Conservation (phyloP, 2,113 vertebrate species). For the Vulpes ferrilata region DNA sequence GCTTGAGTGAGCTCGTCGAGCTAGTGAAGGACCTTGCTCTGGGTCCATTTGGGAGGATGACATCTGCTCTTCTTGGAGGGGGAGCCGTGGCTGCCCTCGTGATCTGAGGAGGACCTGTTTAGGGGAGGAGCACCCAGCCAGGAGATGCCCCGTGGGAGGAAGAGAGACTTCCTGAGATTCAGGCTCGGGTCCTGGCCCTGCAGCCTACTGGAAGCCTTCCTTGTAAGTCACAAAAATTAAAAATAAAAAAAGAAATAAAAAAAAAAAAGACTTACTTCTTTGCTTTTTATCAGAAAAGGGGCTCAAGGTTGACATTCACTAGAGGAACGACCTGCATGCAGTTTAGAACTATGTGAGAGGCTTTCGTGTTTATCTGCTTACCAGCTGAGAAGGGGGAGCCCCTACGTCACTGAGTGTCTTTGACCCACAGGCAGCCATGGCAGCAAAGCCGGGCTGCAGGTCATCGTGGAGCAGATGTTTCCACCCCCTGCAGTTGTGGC, state of each 20-base stretch:
- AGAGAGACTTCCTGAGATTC: neutral
- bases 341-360: neutral
- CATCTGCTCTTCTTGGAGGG: neutral
- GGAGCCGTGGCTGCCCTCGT: neutral
- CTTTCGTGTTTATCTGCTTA: neutral
- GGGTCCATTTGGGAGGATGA: neutral
- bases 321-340: neutral
- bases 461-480: neutral
- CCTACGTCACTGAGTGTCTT: fast-evolving
- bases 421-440: neutral
- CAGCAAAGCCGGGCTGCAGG: neutral
- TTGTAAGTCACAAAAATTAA: neutral
- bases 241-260: neutral
- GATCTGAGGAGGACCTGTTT: neutral
- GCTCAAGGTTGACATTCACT: neutral
- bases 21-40: neutral
- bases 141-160: neutral
- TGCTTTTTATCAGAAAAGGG: neutral
- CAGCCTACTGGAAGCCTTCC: neutral
- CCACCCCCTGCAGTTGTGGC: neutral
- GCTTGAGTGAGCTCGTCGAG: neutral
- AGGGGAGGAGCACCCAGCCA: neutral
- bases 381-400: neutral
- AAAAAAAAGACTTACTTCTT: neutral
- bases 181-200: neutral